Conservation (phyloP, 2,113 vertebrate genomes). For the Neodon shergylaensis region DNA sequence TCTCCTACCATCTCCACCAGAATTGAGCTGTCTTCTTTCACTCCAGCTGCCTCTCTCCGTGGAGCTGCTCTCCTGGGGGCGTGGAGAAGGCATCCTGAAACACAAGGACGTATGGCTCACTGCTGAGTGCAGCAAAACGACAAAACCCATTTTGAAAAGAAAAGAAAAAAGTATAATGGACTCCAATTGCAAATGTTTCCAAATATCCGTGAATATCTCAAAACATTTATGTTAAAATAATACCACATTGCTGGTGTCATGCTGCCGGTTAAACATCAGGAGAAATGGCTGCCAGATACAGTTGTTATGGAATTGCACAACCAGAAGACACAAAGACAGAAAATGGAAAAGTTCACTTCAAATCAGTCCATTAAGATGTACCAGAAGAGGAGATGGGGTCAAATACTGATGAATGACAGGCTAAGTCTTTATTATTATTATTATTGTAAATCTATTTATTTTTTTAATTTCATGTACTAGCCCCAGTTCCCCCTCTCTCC, state of each 20-base stretch:
- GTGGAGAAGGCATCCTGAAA: slow-evolving; percentile 40
- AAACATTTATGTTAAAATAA: neutral
- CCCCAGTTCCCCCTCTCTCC: too few species aligned
- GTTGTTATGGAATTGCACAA: neutral
- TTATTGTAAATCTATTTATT: too few species aligned
- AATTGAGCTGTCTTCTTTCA: neutral
- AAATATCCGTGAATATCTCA: neutral
- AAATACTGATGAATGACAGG: neutral
- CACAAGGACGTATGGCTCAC: neutral
- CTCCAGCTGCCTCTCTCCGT: slow-evolving; percentile 22
- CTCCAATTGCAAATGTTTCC: neutral
- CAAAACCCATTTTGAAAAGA: neutral
- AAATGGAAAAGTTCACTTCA: neutral
- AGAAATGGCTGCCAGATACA: neutral
- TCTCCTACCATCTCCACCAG: neutral
- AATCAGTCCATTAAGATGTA: neutral
- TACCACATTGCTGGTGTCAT: neutral
- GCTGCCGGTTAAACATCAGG: neutral
- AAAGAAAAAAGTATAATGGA: neutral
- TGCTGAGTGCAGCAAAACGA: neutral
- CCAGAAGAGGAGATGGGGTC: neutral
- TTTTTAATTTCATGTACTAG: too few species aligned
- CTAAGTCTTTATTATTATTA: neutral
- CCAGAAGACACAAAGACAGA: neutral
- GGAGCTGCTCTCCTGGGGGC: slow-evolving; percentile 36